Evolutionary conservation across 2,888 invertebrate species (phyloP).

Genomic region (Pristionchus arcanus): DNA sequence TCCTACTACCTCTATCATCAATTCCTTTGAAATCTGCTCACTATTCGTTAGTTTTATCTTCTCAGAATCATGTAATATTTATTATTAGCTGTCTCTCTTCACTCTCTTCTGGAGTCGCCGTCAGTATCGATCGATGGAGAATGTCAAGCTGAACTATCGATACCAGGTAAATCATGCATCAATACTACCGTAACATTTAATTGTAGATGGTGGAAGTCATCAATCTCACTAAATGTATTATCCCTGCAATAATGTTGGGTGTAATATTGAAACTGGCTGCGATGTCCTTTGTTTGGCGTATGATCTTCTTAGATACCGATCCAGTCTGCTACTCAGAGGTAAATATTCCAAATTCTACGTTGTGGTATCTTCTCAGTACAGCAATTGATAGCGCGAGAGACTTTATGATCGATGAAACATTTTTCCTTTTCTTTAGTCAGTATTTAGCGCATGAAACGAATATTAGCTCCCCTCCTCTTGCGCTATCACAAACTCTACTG

Average conservation of each 20-base stretch:
- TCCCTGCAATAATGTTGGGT: constrained; percentile 48
- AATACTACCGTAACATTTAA: not conserved
- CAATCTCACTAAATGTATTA: not conserved
- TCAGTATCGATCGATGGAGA: not conserved
- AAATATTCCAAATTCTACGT: not conserved
- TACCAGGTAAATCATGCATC: constrained; percentile 16
- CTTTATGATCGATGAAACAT: too few relatives aligned
- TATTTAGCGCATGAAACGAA: too few relatives aligned
- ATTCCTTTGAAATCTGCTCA: not conserved
- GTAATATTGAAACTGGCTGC: not conserved
- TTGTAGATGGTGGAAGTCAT: constrained; percentile 43
- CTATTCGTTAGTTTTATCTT: not conserved
- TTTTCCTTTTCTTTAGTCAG: too few relatives aligned
- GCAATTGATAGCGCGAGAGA: too few relatives aligned
- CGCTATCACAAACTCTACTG: too few relatives aligned
- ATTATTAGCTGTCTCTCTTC: constrained; percentile 11
- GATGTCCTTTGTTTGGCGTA: constrained; percentile 44
- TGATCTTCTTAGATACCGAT: constrained; percentile 30
- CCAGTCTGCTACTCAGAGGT: constrained; percentile 28
- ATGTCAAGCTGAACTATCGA: not conserved
- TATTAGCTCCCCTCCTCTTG: too few relatives aligned
- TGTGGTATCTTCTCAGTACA: too few relatives aligned
- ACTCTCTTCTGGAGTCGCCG: constrained; percentile 28
- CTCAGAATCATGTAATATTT: not conserved
- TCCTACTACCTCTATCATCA: constrained; percentile 16